Base-by-base conservation (phyloP, 2,888 invertebrate genomes). In the Thecophora atra region DNA sequence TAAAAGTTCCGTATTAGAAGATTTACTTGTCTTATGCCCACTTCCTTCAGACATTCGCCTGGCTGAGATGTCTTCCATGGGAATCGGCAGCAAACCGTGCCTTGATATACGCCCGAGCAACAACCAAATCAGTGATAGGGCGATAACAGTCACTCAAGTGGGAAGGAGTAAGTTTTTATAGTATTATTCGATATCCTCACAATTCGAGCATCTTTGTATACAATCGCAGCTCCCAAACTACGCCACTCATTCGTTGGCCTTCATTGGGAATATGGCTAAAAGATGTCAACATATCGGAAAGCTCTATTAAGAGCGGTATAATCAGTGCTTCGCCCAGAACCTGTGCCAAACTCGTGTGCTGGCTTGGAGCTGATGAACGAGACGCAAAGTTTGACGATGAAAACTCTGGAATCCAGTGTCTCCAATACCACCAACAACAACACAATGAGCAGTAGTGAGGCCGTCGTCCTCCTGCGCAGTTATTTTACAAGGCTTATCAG, bases 31-130 rank as follows among this genome's bases (percentile, higher is more conserved):
- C 24, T 26, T 17, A 21, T n/a, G n/a, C n/a, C n/a, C n/a, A n/a
- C n/a, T n/a, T n/a, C n/a, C n/a, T n/a, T n/a, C n/a, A 93, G 93
- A 92, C 88, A 90, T 92, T 87, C 91, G 93, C 87, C 89, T 93
- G 86, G 91, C 91, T 71, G 94, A 94, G 88, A 93, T 94, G 93
- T 93, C 93, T 75, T 93, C 93, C 72, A 94, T 94, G 94, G 94
- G 94, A 75, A 93, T 94, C n/a, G n/a, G n/a, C n/a, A n/a, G n/a
- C n/a, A n/a, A n/a, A n/a, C n/a, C n/a, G n/a, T n/a, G n/a, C n/a
- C n/a, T n/a, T n/a, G n/a, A n/a, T n/a, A n/a, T n/a, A n/a, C n/a
- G n/a, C n/a, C n/a, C n/a, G n/a, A n/a, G n/a, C n/a, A n/a, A n/a
- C n/a, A n/a, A n/a, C n/a, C n/a, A n/a, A n/a, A n/a, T n/a, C n/a